These are phyloP conservation scores for Glandiceps talaboti DNA, from an alignment of 53 echinoderm and acorn worm genomes.

Conservation along the genomic window DNA sequence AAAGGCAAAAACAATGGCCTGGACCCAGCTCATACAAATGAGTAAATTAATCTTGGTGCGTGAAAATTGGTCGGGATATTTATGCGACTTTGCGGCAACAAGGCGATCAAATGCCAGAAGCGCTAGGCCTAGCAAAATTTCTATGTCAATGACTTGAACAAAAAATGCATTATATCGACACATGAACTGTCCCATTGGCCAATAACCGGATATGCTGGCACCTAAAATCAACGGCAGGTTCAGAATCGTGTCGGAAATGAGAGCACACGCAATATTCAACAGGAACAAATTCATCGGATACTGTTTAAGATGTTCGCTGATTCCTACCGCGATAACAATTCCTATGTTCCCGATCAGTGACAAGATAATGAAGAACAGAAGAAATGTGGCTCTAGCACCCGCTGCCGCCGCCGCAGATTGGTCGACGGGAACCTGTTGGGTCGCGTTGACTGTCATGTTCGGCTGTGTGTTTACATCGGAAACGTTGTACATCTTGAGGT, in stretches of 20 bases:
- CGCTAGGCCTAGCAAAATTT: constrained; percentile 39
- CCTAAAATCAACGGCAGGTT: constrained; percentile 43
- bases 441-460: not conserved
- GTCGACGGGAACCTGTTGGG: not conserved
- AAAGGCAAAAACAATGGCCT: constrained; percentile 37
- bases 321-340: constrained; percentile 36
- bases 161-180: constrained; percentile 70
- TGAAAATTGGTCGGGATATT: constrained; percentile 31
- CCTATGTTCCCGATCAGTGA: constrained; percentile 50
- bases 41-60: constrained; percentile 34
- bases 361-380: constrained; percentile 32
- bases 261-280: constrained; percentile 42
- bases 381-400: constrained; percentile 22
- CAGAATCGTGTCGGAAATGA: constrained; percentile 44
- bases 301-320: constrained; percentile 14
- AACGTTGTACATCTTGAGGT: too few relatives aligned
- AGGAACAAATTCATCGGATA: constrained; percentile 36
- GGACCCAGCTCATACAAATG: constrained; percentile 47
- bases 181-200: constrained; percentile 50
- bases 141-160: constrained; percentile 43
- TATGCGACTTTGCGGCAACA: constrained; percentile 30
- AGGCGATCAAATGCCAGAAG: constrained; percentile 54
- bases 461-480: not conserved
- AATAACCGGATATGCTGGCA: constrained; percentile 29
- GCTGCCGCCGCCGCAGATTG: not conserved